These are phyloP conservation scores for Takifugu ocellatus DNA, from an alignment of 2,797 vertebrate species.

Conservation along the genomic window DNA sequence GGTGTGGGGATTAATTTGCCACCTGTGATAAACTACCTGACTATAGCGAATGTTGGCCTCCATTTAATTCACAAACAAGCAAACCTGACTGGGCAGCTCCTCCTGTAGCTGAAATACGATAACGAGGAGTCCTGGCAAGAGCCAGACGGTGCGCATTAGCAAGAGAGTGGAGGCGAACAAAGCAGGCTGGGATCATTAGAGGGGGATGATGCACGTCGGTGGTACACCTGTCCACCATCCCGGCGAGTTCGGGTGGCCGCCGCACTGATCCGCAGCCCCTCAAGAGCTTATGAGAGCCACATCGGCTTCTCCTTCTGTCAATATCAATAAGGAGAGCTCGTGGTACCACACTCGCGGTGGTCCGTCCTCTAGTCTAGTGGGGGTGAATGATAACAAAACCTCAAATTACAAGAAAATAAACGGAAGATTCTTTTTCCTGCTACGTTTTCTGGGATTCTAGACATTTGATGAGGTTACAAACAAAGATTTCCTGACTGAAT, in stretches of 20 bases:
- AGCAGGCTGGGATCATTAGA: conserved; percentile 24
- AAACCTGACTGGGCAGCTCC: conserved; percentile 28
- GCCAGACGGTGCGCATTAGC: conserved; percentile 15
- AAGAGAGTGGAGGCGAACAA: conserved; percentile 6
- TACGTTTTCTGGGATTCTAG: neutral
- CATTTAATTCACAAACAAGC: conserved; percentile 38
- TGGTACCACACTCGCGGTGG: too few species aligned
- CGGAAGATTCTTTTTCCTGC: too few species aligned
- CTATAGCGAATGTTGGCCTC: conserved; percentile 32
- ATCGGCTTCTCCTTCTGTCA: conserved; percentile 8
- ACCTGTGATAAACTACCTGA: conserved; percentile 48
- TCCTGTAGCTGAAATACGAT: neutral
- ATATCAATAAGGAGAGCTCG: too few species aligned
- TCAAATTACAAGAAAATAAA: too few species aligned
- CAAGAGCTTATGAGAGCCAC: conserved; percentile 46
- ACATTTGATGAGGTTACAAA: neutral
- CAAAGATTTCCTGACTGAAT: conserved; percentile 4
- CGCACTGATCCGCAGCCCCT: conserved; percentile 44
- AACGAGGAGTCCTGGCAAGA: conserved; percentile 14
- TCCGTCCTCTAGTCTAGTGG: too few species aligned
- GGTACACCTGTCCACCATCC: conserved; percentile 27
- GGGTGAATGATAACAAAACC: too few species aligned
- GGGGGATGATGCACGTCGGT: conserved; percentile 29
- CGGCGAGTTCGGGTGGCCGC: conserved; percentile 37
- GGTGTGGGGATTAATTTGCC: conserved; percentile 34